Evolutionary conservation across 2,888 invertebrate species (phyloP).

Genomic region (Caenorhabditis sp.): DNA sequence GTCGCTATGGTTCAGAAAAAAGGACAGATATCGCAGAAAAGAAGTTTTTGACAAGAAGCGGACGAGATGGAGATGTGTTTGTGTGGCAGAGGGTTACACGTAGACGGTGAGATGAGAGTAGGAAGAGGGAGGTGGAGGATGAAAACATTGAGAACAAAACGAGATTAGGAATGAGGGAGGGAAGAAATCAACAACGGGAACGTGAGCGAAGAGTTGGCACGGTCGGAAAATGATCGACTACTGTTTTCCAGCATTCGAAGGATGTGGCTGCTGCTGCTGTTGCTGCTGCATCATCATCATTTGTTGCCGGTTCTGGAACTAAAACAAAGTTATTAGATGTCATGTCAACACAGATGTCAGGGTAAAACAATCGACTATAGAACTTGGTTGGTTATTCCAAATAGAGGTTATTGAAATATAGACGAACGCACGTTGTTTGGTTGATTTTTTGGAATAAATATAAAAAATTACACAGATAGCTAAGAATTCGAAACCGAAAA

Average conservation of each 20-base stretch:
- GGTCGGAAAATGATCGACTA: too few relatives aligned
- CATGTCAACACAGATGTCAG: too few relatives aligned
- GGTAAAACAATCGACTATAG: too few relatives aligned
- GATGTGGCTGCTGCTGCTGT: conserved; percentile 36
- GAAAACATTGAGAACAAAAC: neutral
- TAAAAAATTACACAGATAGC: too few relatives aligned
- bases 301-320: conserved; percentile 48
- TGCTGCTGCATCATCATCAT: conserved; percentile 48
- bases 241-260: conserved; percentile 42
- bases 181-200: too few relatives aligned
- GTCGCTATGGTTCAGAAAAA: neutral
- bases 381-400: neutral
- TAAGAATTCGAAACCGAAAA: neutral
- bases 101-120: conserved; percentile 16
- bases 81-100: conserved; percentile 22
- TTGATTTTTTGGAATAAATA: neutral
- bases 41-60: conserved; percentile 25
- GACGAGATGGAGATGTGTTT: conserved; percentile 12
- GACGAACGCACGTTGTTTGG: neutral
- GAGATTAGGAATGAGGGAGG: neutral
- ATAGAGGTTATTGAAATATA: neutral
- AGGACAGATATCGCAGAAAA: conserved; percentile 27
- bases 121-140: too few relatives aligned
- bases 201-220: neutral
- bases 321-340: neutral